Evolutionary conservation across 2,797 vertebrate species (phyloP).

Genomic region (Meda fulgida): DNA sequence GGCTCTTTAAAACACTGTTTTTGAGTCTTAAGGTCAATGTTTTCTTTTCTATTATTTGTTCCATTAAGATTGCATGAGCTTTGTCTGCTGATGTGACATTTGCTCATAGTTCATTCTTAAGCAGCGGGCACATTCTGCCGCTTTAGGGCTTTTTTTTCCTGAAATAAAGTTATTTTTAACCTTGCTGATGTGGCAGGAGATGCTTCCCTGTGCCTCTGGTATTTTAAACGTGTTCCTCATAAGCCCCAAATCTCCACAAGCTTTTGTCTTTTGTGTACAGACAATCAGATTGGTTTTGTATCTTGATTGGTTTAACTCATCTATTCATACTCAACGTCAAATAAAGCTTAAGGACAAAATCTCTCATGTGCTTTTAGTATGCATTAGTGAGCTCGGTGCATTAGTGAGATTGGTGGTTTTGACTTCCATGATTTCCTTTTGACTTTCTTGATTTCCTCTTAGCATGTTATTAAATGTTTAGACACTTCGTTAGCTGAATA

Average conservation of each 20-base stretch:
- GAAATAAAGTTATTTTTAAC: constrained; percentile 63
- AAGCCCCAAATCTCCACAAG: constrained; percentile 32
- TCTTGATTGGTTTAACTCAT: constrained; percentile 30
- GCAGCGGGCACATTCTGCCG: constrained; percentile 53
- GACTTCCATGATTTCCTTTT: neutral
- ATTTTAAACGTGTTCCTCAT: constrained; percentile 50
- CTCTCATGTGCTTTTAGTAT: constrained; percentile 4
- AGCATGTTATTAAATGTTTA: constrained; percentile 19
- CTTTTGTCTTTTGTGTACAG: constrained; percentile 22
- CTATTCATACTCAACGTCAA: constrained; percentile 29
- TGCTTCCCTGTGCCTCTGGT: constrained; percentile 50
- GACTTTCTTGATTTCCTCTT: neutral
- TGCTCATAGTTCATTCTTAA: constrained; percentile 55
- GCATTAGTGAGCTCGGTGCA: neutral
- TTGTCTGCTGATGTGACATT: constrained; percentile 50
- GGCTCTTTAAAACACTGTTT: neutral
- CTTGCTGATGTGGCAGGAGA: constrained; percentile 62
- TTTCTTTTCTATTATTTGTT: neutral
- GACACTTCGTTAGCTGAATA: constrained; percentile 7
- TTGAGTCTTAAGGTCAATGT: neutral
- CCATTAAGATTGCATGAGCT: constrained; percentile 37
- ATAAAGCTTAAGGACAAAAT: constrained; percentile 1
- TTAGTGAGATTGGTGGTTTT: constrained; percentile 17
- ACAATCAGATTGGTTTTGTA: constrained; percentile 9
- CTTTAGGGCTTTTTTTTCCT: constrained; percentile 54